Conservation (phyloP, 2,888 invertebrate genomes). For the Meloe dianella region DNA sequence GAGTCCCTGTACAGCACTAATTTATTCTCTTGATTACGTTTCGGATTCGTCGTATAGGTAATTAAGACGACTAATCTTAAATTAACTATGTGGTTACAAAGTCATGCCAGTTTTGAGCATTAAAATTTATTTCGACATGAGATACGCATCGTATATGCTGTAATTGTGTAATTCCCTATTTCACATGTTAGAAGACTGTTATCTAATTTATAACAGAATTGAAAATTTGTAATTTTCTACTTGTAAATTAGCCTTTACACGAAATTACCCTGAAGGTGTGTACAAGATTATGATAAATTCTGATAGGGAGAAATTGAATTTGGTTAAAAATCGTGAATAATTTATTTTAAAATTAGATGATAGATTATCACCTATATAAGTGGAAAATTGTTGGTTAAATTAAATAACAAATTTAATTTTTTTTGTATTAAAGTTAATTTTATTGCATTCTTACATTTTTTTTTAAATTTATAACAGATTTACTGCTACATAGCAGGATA, state of each 20-base stretch:
- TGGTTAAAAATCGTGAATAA: not conserved
- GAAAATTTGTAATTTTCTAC: constrained; percentile 35
- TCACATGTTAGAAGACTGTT: constrained; percentile 28
- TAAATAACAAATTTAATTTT: not conserved
- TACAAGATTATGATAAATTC: not conserved
- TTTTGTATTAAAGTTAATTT: constrained; percentile 32
- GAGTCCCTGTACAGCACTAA: not conserved
- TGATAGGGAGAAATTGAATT: not conserved
- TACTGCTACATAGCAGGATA: constrained; percentile 41
- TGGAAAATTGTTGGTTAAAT: not conserved
- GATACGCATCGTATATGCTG: not conserved
- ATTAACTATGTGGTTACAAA: constrained; percentile 20
- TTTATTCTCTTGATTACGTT: constrained; percentile 11
- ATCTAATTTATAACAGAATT: constrained; percentile 34
- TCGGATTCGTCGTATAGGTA: constrained; percentile 15
- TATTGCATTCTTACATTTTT: constrained; percentile 26
- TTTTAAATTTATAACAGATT: constrained; percentile 29
- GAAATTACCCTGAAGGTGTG: not conserved
- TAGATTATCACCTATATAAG: no score
- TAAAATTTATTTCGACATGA: not conserved
- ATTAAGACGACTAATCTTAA: constrained; percentile 30
- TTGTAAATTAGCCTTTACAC: constrained; percentile 33
- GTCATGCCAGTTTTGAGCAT: not conserved
- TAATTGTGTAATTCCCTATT: not conserved
- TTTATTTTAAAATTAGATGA: not conserved